Evolutionary conservation across 1,140 invertebrate species (phyloP), one percentile per base, ranked within the genome.

Genomic region (Drosophila persimilis): DNA sequence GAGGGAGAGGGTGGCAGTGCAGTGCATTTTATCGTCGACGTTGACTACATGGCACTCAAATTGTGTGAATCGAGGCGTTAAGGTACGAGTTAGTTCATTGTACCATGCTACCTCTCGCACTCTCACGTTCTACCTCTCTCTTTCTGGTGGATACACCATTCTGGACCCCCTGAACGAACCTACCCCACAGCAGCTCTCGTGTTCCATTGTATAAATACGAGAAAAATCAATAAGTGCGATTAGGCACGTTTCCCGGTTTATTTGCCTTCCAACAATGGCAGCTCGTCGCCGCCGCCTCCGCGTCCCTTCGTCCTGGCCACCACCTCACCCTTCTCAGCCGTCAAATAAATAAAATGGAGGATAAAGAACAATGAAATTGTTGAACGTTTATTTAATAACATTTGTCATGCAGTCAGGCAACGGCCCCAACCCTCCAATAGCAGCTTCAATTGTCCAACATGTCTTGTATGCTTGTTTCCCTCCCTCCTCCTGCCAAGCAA

Each of bases 61-160:
- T 86, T 86, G 83, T 86, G 83, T 86, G 83, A 86, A 86, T 88
- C 83, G 78, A 88, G 83, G 78, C 83, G 83, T 86, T 88, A 88
- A 86, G 83, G 83, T 86, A 86, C 83, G 84, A 86, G 83, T 86
- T 88, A 88, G 83, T 88, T 88, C 83, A 88, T 88, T 88, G 81
- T 85, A 88, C 77, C 81, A 85, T 85, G 47, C 63, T 73, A 48
- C 15, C 63, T 55, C 35, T 26, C 11, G 45, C 41, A 24, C 26
- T 26, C 60, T 6, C 39, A 8, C 29, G 15, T 48, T 26, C 41
- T 47, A 29, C 2, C 59, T 26, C 54, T 46, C 41, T 13, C 35
- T 39, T 13, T 13, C 11, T 35, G 31, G 8, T 35, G 8, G 31
- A 3, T 35, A 35, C 29, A 31, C 29, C 29, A 15, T 15, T 15